Conservation (phyloP, 2,888 invertebrate species). For the Oscheius sp. region DNA sequence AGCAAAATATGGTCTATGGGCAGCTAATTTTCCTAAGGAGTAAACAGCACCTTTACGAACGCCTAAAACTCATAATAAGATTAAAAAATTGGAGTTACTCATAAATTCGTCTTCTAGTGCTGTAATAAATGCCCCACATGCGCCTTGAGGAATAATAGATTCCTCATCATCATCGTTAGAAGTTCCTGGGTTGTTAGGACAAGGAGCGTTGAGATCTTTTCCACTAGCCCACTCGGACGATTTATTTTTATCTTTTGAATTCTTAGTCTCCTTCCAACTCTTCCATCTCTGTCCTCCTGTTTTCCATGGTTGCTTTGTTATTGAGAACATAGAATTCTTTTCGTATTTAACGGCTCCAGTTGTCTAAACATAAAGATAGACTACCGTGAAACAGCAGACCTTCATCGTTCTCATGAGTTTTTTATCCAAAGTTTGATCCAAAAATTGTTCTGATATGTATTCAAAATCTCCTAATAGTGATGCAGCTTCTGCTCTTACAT, state of each 20-base stretch:
- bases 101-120: conserved; percentile 96
- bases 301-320: conserved; percentile 13
- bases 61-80: conserved; percentile 74
- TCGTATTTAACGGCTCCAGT: conserved; percentile 17
- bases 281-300: conserved; percentile 62
- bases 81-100: conserved; percentile 74
- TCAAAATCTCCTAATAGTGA: conserved; percentile 80
- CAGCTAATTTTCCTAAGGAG: conserved; percentile 87
- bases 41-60: conserved; percentile 93
- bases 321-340: conserved; percentile 19
- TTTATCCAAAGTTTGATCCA: conserved; percentile 95
- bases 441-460: conserved; percentile 85
- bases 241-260: background rate
- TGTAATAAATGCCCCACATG: conserved; percentile 97
- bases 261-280: background rate
- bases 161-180: conserved; percentile 74
- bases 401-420: conserved; percentile 95
- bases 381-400: conserved; percentile 73
- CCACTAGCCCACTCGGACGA: conserved; percentile 46
- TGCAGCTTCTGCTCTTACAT: conserved; percentile 68
- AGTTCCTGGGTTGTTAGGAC: conserved; percentile 29
- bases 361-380: conserved; percentile 4
- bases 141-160: conserved; percentile 85
- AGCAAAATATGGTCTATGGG: conserved; percentile 81
- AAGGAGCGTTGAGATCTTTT: conserved; percentile 42